A percentile compares a stretch with the other conserved stretches of the same genome.
Conservation (phyloP, 2,888 invertebrate species). For the Pseudanteris insignis region DNA sequence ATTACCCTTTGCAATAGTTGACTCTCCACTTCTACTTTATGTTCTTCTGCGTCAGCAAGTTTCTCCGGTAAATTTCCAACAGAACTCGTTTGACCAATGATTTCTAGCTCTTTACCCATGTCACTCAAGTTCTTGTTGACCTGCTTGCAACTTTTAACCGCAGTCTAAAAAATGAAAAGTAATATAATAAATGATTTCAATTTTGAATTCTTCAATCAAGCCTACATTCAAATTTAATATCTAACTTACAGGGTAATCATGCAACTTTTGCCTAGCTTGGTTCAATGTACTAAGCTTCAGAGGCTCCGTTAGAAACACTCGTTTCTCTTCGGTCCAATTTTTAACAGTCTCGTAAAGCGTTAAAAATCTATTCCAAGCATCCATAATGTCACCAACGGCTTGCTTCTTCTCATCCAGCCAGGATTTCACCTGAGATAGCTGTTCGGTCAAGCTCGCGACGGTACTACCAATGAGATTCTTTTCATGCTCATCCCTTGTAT, state of each 20-base stretch:
- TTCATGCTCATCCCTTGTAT: conserved; percentile 81
- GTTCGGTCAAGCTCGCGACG: conserved; percentile 79
- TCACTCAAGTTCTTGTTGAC: conserved; percentile 88
- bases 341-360: conserved; percentile 83
- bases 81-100: conserved; percentile 83
- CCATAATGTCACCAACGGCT: conserved; percentile 85
- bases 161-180: conserved; percentile 69
- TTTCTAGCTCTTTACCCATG: conserved; percentile 90
- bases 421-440: conserved; percentile 79
- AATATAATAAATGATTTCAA: no score
- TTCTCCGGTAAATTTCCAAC: conserved; percentile 87
- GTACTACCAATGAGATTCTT: conserved; percentile 79
- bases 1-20: conserved; percentile 85
- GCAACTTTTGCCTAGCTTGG: conserved; percentile 84
- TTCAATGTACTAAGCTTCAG: conserved; percentile 80
- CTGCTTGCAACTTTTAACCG: conserved; percentile 88
- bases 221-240: no score
- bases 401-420: conserved; percentile 86
- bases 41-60: conserved; percentile 86
- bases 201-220: conserved; percentile 1
- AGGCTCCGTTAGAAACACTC: conserved; percentile 80
- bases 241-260: conserved; percentile 82
- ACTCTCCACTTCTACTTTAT: conserved; percentile 85
- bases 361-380: conserved; percentile 88
- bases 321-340: conserved; percentile 85